A percentile compares a stretch with the other conserved stretches of the same genome.
Evolutionary conservation across 2,888 invertebrate species (phyloP).

Genomic region (Leptodirus hochenwartii): DNA sequence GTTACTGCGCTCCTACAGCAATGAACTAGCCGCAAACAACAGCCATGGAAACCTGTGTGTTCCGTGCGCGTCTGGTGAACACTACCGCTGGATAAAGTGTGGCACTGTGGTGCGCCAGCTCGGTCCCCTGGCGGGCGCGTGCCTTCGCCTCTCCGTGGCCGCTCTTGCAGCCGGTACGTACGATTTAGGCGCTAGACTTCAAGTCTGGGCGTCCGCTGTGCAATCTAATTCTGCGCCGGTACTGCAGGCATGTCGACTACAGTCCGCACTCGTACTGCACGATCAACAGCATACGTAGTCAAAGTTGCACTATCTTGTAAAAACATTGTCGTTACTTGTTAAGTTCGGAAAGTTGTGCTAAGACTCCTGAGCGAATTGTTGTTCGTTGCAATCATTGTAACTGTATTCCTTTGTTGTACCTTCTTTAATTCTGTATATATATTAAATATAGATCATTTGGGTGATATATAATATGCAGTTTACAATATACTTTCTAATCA

Average conservation of each 20-base stretch:
- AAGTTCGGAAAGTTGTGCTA: too few species aligned
- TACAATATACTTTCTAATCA: too few species aligned
- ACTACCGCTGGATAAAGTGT: constrained; percentile 24
- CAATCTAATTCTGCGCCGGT: constrained; percentile 17
- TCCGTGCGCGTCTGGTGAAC: constrained; percentile 21
- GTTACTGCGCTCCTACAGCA: constrained; percentile 45
- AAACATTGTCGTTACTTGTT: too few species aligned
- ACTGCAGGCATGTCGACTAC: constrained; percentile 22
- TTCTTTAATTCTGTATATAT: too few species aligned
- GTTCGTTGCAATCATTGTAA: too few species aligned
- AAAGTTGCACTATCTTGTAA: too few species aligned
- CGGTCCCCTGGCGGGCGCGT: constrained; percentile 20
- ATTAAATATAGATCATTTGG: too few species aligned
- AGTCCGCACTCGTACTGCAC: constrained; percentile 22
- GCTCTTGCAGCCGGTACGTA: constrained; percentile 47
- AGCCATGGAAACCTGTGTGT: constrained; percentile 16
- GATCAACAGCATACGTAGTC: too few species aligned
- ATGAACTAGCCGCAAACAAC: constrained; percentile 32
- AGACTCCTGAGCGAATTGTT: too few species aligned
- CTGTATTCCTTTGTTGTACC: too few species aligned
- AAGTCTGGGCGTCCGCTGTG: constrained; percentile 26
- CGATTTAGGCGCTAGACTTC: constrained; percentile 43
- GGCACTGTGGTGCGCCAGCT: constrained; percentile 20
- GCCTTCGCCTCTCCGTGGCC: constrained; percentile 29
- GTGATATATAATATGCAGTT: too few species aligned